Base-by-base conservation (phyloP, 2,113 vertebrate species). In the Eurystomus gularis region DNA sequence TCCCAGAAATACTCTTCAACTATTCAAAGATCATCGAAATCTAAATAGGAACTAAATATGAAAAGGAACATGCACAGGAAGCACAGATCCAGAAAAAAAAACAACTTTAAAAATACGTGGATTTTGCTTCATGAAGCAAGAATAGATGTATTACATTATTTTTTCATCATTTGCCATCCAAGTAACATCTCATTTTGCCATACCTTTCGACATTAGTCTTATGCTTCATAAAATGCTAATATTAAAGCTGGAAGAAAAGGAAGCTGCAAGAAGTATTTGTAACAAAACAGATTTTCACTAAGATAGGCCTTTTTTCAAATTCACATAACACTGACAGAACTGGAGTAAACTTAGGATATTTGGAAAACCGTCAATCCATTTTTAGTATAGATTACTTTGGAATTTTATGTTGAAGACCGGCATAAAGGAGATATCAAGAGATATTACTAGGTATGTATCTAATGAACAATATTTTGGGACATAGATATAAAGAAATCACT, bases 111-210 rank as follows among this genome's bases (percentile, higher is more conserved):
- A 82, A 70, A 58, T 40, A 52, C 0, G 7, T n/a, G 70, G n/a
- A n/a, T 86, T 88, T 83, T 90, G 15, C 40, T 90, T 71, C 31
- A 46, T 15, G 28, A 80, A 73, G 13, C n/a, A 83, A 85, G 62
- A 58, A 60, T 58, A 84, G 64, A 86, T 88, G 33, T 20, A 60
- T 68, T 68, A 81, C 18, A 71, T 75, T 81, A 68, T 61, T 86
- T 92, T 93, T 78, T 71, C 46, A 86, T 60, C 5, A 29, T 91
- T 95, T 95, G 61, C 61, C 39, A 68, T 84, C 89, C 60, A 86
- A 79, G 76, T 60, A 86, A 70, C 24, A 51, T 40, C 79, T 93
- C 48, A 26, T n/a, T 68, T 94, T 91, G 69, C 69, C 57, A 46
- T 46, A 90, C 40, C 64, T 88, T 93, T 83, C 92, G 71, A 90